Base-by-base conservation (phyloP, 2,797 vertebrate genomes). In the Coilia nasus region DNA sequence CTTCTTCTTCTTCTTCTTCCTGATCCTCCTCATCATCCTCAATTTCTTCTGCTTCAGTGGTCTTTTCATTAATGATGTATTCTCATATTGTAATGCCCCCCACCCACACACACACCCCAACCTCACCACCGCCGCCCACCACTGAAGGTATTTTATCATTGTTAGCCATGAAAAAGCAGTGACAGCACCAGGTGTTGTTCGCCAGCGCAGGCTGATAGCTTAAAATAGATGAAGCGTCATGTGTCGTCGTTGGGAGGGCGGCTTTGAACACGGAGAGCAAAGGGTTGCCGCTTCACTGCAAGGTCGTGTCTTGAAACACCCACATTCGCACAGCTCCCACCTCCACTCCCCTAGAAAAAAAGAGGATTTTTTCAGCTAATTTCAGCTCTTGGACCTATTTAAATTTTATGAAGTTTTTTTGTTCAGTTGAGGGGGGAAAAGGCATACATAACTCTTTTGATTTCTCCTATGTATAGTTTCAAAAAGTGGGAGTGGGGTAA, bases 61-160 rank as follows among this genome's bases (percentile, higher is more conserved):
- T 88, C 87, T 87, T 88, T 84, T 82, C 86, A 85, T 86, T 90
- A 88, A 90, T 90, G 85, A 89, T 90, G 86, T 89, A 84, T 88
- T 88, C 87, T 86, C 67, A 41, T 75, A 75, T 75, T 75, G 12
- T 71, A 71, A 71, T 71, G 15, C 14, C 28, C 28, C 28, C 15
- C 28, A 2, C 9, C 12, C 54, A 56, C 9, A 56, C 54, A 56
- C 5, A 56, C 54, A 56, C 21, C 60, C 6, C 60, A 0, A 17
- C 7, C 60, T 5, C 25, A 67, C 23, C 23, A n/a, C n/a, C n/a
- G n/a, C n/a, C n/a, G n/a, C 62, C 12, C 11, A 28, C 14, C 5
- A 15, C 14, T 75, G 67, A 19, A 75, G 67, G 67, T 75, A 75
- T 75, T 75, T 75, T 31, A 75, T 75, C 67, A 75, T 75, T 28